Evolutionary conservation across 1,140 invertebrate genomes (phyloP).

Genomic region (Pogonognathellus flavescens): DNA sequence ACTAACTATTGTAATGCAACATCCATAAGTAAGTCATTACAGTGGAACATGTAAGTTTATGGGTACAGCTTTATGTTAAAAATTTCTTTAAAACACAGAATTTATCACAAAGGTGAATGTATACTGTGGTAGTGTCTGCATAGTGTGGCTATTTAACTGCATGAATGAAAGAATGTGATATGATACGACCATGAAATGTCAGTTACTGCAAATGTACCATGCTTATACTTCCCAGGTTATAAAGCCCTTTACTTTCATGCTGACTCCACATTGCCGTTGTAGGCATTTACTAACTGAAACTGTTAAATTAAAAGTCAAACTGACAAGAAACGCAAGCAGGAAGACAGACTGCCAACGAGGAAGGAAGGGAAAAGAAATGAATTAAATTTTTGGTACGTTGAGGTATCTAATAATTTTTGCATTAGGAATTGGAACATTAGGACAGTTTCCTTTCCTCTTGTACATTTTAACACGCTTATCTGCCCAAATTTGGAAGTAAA

Average conservation of each 20-base stretch:
- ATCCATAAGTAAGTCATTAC: too few species aligned
- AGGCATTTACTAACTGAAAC: neutral
- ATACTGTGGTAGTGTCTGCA: too few species aligned
- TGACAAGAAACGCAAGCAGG: slow-evolving; percentile 32
- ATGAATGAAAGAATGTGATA: neutral
- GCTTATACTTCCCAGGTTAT: neutral
- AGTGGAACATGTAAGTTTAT: too few species aligned
- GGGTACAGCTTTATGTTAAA: too few species aligned
- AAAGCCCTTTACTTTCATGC: neutral
- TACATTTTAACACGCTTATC: slow-evolving; percentile 32
- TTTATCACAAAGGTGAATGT: too few species aligned
- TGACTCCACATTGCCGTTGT: neutral
- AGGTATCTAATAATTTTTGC: slow-evolving; percentile 28
- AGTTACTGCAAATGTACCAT: neutral
- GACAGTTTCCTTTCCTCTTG: slow-evolving; percentile 31
- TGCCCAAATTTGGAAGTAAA: slow-evolving; percentile 12
- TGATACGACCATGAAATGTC: neutral
- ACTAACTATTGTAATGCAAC: too few species aligned
- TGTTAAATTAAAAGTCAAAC: slow-evolving; percentile 41
- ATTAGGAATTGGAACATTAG: slow-evolving; percentile 36
- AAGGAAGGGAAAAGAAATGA: slow-evolving; percentile 23
- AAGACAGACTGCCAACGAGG: slow-evolving; percentile 38
- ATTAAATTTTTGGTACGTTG: neutral
- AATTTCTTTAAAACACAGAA: too few species aligned
- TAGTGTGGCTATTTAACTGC: too few species aligned